Evolutionary conservation across 2,888 invertebrate species (phyloP), one percentile per base, ranked within the genome.

Genomic region (Hyppa rectilinea): DNA sequence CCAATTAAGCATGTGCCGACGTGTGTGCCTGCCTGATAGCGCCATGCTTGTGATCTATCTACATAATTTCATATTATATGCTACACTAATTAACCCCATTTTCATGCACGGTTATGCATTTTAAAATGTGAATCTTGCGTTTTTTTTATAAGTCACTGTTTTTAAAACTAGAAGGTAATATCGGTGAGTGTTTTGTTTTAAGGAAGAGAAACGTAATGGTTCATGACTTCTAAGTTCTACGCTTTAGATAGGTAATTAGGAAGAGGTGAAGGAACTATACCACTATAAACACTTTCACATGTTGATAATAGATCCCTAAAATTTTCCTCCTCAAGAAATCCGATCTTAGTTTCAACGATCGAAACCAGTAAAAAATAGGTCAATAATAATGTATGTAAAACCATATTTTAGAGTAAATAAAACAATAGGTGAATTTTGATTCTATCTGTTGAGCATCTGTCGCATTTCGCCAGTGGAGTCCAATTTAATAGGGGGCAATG

Each of bases 1-100:
- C 86, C 85, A 89, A 90, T 89, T 89, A 90, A 75, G 82, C 74
- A 71, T 77, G 80, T 84, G 82, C 73, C 76, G 53, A 77, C 82
- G 73, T 74, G 74, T 78, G 79, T 62, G 71, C 79, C 66, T 65
- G 71, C 68, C 73, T 78, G 76, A 78, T 80, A 75, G 76, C 64
- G 69, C 71, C 59, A 49, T 81, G 38, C 76, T 74, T 78, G 68
- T 61, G 62, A 68, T 60, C 63, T 70, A 65, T 47, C 58, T 82
- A 71, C 71, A 76, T n/a, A n/a, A n/a, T n/a, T n/a, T n/a, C n/a
- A n/a, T 79, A 79, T 71, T 70, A 79, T 73, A 81, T 64, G 31
- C 56, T 60, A 73, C 65, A 63, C 71, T 81, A 75, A 75, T 75
- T 81, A 75, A 81, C 75, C 71, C 53, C 47, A 70, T 81, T 81